These are phyloP conservation scores for Limnephilus auricula DNA, from an alignment of 2,888 invertebrate genomes.

Conservation along the genomic window DNA sequence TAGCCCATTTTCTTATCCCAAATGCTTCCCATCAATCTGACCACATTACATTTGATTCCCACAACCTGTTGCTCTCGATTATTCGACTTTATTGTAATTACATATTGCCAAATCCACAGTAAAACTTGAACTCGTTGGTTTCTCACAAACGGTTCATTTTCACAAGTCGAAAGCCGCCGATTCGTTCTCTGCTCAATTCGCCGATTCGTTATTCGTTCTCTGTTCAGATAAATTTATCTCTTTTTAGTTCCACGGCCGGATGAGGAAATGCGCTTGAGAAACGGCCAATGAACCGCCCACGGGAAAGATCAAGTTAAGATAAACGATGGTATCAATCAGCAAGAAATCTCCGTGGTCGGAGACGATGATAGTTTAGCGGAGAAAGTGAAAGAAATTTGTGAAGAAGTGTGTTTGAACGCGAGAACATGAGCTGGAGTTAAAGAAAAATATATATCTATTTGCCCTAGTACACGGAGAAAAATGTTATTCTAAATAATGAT, in stretches of 20 bases:
- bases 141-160: conserved; percentile 2
- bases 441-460: background rate
- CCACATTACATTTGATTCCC: too few species aligned
- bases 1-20: too few species aligned
- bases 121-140: background rate
- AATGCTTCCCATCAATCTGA: too few species aligned
- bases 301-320: conserved; percentile 2
- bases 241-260: background rate
- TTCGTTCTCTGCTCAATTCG: background rate
- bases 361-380: background rate
- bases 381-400: background rate
- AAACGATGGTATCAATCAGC: background rate
- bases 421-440: background rate
- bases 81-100: background rate
- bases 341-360: background rate
- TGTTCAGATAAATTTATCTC: too few species aligned
- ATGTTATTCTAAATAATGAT: too few species aligned
- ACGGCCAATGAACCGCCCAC: background rate
- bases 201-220: too few species aligned
- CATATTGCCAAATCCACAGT: background rate
- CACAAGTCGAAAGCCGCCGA: background rate
- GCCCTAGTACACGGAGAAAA: background rate
- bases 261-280: background rate
- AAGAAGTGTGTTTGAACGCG: background rate
- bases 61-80: too few species aligned